Conservation (phyloP, 1,140 invertebrate species). For the Stratiolaelaps scimitus region DNA sequence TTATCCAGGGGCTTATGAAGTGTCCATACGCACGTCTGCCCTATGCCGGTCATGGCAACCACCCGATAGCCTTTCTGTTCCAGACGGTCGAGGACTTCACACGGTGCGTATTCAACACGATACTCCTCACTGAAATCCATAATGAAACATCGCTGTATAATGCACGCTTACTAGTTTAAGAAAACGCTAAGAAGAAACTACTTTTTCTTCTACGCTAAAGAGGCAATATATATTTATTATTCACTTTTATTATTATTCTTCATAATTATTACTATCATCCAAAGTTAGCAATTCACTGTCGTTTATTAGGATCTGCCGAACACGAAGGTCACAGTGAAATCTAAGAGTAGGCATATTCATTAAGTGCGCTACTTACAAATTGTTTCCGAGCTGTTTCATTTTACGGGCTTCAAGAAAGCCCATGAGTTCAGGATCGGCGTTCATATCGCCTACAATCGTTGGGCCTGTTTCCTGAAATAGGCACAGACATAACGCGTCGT, state of each 20-base stretch:
- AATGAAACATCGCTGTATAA: too few species aligned
- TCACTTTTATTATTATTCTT: too few species aligned
- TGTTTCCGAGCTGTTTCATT: conserved; percentile 41
- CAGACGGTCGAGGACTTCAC: conserved; percentile 42
- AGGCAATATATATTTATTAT: too few species aligned
- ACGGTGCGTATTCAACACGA: conserved; percentile 38
- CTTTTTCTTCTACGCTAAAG: too few species aligned
- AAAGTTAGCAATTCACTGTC: too few species aligned
- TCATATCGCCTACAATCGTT: conserved; percentile 35
- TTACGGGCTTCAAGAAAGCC: conserved; percentile 40
- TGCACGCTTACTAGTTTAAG: too few species aligned
- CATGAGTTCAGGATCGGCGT: conserved; percentile 34
- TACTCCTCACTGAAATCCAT: conserved; percentile 40
- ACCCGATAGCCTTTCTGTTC: conserved; percentile 41
- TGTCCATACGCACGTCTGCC: conserved; percentile 46
- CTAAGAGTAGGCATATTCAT: too few species aligned
- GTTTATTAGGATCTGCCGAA: too few species aligned
- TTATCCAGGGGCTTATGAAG: conserved; percentile 36
- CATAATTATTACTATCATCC: too few species aligned
- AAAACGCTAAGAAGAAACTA: too few species aligned
- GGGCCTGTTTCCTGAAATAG: conserved; percentile 35
- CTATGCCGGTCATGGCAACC: conserved; percentile 42
- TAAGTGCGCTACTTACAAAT: conserved; percentile 40
- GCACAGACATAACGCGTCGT: too few species aligned
- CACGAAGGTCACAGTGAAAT: too few species aligned